These are phyloP conservation scores for Calameuta filiformis DNA, from an alignment of 2,888 invertebrate species.

Conservation along the genomic window DNA sequence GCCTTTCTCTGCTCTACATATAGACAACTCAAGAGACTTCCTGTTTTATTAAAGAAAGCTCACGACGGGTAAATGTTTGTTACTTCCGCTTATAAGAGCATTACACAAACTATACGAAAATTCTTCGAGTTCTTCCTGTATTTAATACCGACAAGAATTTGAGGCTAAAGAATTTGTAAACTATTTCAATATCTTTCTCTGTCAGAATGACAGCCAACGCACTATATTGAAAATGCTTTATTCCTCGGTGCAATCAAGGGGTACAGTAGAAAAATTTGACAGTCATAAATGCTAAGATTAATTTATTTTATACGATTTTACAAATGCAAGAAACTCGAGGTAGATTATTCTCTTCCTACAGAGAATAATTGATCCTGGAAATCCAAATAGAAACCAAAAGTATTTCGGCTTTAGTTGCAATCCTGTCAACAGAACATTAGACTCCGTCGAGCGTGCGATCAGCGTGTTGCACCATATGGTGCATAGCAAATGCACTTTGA, in stretches of 20 bases:
- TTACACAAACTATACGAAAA: background rate
- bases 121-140: background rate
- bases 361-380: background rate
- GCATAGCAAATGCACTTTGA: conserved; percentile 21
- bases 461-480: conserved; percentile 46
- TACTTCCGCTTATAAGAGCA: background rate
- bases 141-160: background rate
- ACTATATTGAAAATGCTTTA: background rate
- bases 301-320: background rate
- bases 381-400: background rate
- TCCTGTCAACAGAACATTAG: conserved; percentile 2
- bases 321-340: background rate
- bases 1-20: conserved; percentile 12
- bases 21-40: background rate
- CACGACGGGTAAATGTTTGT: background rate
- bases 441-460: conserved; percentile 28
- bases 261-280: background rate
- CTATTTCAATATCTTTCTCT: background rate
- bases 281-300: background rate
- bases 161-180: background rate
- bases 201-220: background rate
- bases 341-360: background rate
- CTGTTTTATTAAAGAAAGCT: conserved; percentile 5
- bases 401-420: background rate
- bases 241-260: background rate